Evolutionary conservation across 1,140 invertebrate species (phyloP), one percentile per base, ranked within the genome.

Genomic region (Patella vulgata): DNA sequence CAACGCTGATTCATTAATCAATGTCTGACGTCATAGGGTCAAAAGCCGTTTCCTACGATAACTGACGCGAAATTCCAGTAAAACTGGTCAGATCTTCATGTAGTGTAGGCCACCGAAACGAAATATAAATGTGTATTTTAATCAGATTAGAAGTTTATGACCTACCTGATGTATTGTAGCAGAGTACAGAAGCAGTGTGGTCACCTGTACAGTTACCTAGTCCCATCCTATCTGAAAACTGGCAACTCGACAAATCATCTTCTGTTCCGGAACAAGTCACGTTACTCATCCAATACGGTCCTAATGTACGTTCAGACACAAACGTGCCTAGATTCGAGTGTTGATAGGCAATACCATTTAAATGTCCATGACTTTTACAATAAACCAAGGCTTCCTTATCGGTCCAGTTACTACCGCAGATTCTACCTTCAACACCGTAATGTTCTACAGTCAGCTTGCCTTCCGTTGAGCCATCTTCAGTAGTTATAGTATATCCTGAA

Each of bases 201-300:
- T 56, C 54, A 3, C 48, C 46, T 1, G 75, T 63, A 56, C 79
- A 80, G 62, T 80, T 75, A 19, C 72, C 71, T 8, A 72, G 62
- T 9, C 60, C 61, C 8, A 66, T 23, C 27, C 75, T 51, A 25
- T 63, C 62, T 33, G 64, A 61, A 27, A 73, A 69, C 0, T 50
- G 44, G 40, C 79, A 81, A 11, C 71, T 52, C 17, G 68, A 25
- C 5, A 81, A 31, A n/a, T 23, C 52, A 0, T 42, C 43, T 36
- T 81, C 78, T 17, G 63, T 66, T 39, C 79, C 79, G 12, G 52
- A 68, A 63, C 79, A 81, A 21, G 67, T 62, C 9, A 81, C 63
- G 43, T 72, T 59, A 56, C 71, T 73, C 44, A 81, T 51, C 76
- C 76, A 78, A 52, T 71, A 77, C 0, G 77, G 77, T 30, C 79